phyloP scores from a whole-genome alignment of 2,113 vertebrate genomes.

The Propithecus coquereli region DNA sequence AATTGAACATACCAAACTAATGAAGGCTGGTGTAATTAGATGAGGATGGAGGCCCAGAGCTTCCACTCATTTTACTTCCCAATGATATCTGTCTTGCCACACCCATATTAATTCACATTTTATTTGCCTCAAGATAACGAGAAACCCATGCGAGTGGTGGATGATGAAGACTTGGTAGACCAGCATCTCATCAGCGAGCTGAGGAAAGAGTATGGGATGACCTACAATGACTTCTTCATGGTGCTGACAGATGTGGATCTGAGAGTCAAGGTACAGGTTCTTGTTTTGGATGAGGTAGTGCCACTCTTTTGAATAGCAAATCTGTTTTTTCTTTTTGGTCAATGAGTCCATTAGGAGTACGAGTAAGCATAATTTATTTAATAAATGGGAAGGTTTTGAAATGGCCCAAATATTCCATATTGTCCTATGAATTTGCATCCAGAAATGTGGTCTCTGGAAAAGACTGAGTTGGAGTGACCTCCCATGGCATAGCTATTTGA shows the following conservation, averaged over 20 bases:
- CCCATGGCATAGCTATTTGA: background rate
- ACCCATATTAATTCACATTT: constrained; percentile 58
- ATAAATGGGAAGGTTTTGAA: background rate
- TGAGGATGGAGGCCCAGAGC: background rate
- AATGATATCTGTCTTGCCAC: background rate
- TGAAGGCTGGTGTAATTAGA: background rate
- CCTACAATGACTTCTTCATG: constrained; percentile 97
- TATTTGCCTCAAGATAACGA: constrained; percentile 90
- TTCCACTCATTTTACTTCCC: background rate
- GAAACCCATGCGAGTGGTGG: constrained; percentile 94
- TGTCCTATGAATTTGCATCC: background rate
- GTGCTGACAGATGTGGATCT: constrained; percentile 95
- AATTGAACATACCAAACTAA: background rate
- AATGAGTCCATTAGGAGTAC: background rate
- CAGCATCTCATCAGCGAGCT: constrained; percentile 94
- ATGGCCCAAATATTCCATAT: background rate
- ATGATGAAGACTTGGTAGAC: constrained; percentile 93
- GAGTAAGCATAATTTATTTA: constrained; percentile 3
- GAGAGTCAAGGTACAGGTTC: constrained; percentile 90
- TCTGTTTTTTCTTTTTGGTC: background rate
- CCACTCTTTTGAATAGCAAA: background rate
- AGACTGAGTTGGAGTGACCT: background rate
- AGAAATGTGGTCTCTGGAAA: constrained; percentile 7
- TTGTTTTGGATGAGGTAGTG: background rate
- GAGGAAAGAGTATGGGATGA: constrained; percentile 95